Percentiles rank a stretch among this genome's conserved stretches.
These are phyloP conservation scores for Trachurus trachurus DNA, from an alignment of 2,797 vertebrate species.

Conservation along the genomic window DNA sequence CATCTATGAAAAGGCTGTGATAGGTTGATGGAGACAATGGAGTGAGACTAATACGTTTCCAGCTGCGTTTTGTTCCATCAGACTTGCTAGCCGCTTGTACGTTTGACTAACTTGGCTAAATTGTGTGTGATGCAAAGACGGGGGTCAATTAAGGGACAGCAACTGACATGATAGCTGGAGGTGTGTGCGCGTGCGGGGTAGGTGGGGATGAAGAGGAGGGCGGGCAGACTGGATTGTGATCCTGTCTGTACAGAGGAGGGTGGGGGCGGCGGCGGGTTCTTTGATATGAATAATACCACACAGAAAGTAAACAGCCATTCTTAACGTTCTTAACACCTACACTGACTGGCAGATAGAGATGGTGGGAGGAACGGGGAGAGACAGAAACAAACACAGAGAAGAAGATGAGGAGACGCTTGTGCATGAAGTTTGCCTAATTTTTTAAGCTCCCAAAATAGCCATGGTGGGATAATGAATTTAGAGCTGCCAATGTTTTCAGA, in stretches of 20 bases:
- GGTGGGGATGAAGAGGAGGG: slow-evolving; percentile 38
- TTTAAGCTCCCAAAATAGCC: slow-evolving; percentile 73
- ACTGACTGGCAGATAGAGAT: slow-evolving; percentile 64
- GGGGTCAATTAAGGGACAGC: slow-evolving; percentile 81
- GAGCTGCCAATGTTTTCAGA: slow-evolving; percentile 62
- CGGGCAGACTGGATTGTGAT: slow-evolving; percentile 58
- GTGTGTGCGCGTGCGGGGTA: slow-evolving; percentile 39
- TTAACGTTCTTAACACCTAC: slow-evolving; percentile 75
- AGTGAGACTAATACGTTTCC: slow-evolving; percentile 48
- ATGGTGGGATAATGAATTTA: slow-evolving; percentile 69
- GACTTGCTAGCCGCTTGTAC: slow-evolving; percentile 47
- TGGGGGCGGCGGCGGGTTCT: slow-evolving; percentile 40
- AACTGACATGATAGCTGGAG: slow-evolving; percentile 70
- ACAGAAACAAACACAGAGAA: slow-evolving; percentile 42
- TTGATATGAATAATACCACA: slow-evolving; percentile 78
- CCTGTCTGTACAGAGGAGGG: slow-evolving; percentile 32
- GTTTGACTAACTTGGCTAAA: slow-evolving; percentile 51
- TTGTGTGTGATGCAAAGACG: slow-evolving; percentile 51
- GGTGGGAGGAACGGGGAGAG: slow-evolving; percentile 39
- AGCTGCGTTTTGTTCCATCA: slow-evolving; percentile 41
- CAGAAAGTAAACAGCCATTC: slow-evolving; percentile 77
- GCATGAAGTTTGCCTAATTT: slow-evolving; percentile 65
- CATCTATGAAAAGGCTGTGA: slow-evolving; percentile 27
- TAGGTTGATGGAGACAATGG: slow-evolving; percentile 37
- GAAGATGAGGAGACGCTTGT: slow-evolving; percentile 52